phyloP scores from a whole-genome alignment of 2,888 invertebrate species.

The Tiliacea citrago region DNA sequence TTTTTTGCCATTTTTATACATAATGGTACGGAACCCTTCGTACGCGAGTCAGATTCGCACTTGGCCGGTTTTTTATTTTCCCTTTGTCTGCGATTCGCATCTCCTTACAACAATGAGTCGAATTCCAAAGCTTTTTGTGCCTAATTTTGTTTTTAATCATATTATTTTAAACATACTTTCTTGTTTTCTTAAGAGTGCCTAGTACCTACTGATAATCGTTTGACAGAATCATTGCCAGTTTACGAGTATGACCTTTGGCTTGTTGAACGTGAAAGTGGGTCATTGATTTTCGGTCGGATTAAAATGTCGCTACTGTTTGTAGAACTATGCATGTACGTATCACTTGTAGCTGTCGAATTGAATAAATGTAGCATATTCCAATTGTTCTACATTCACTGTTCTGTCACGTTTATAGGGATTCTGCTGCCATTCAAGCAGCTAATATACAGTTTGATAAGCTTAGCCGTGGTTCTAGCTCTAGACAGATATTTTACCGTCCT shows the following conservation, averaged over 20 bases:
- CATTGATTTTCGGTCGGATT: constrained; percentile 22
- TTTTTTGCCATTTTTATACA: too few relatives aligned
- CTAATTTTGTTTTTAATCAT: constrained; percentile 61
- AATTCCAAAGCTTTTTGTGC: constrained; percentile 67
- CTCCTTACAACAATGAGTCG: constrained; percentile 65
- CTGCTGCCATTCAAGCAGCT: constrained; percentile 14
- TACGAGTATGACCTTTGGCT: not conserved
- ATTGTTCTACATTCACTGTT: constrained; percentile 17
- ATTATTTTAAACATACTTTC: not conserved
- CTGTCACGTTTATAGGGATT: constrained; percentile 13
- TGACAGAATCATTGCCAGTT: not conserved
- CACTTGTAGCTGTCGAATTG: not conserved
- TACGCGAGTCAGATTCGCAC: too few relatives aligned
- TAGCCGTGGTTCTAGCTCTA: not conserved
- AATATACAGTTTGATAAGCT: constrained; percentile 12
- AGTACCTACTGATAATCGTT: not conserved
- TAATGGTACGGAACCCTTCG: too few relatives aligned
- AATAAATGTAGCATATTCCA: constrained; percentile 22
- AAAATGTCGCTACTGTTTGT: not conserved
- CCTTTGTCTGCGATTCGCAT: constrained; percentile 54
- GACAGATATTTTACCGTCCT: constrained; percentile 19
- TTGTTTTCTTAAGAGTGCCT: not conserved
- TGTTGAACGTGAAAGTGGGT: constrained; percentile 2
- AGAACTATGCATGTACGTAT: not conserved
- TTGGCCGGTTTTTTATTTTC: constrained; percentile 53